Base-by-base conservation (phyloP, 2,113 vertebrate genomes). In the Erythrolamprus reginae region DNA sequence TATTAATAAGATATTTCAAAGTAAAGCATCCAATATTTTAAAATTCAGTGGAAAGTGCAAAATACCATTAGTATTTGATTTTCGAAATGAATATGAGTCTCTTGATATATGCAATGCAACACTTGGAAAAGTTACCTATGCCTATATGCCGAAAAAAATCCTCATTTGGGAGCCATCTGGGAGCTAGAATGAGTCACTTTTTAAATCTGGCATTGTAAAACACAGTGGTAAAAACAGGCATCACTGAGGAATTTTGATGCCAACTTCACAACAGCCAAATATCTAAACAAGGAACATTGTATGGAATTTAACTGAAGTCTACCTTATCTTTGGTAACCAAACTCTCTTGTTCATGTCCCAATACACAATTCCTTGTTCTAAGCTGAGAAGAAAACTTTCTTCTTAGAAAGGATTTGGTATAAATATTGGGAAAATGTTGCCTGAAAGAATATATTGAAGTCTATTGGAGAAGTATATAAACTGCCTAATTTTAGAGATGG, bases 101-200 rank as follows among this genome's bases (percentile, higher is more conserved):
- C 28, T 84, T 48, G 23, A 89, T 12, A 48, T 48, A 38, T 38
- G 15, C 3, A 38, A 17, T 77, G 70, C 33, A 77, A 17, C 17
- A 0, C 17, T 38, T 70, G n/a, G 33, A 77, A 77, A 77, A 77
- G 70, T 77, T 77, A 77, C 15, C 15, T 42, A 77, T n/a, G n/a
- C 15, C 38, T 33, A 77, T 21, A 21, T 17, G 70, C 2, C 6
- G 17, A 17, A 7, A 26, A 45, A 70, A 77, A 21, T 82, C 48
- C 26, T 88, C 42, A n/a, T n/a, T n/a, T n/a, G n/a, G n/a, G n/a
- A 50, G 2, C 47, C 52, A 38, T 45, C 83, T 83, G 26, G 19
- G 42, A 88, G 38, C 23, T 88, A 53, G 13, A 82, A 84, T 91
- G 90, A 91, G 53, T 91, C 90, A 91, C 21, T 83, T 61, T 88